Evolutionary conservation across 1,140 invertebrate genomes (phyloP).

Genomic region (Anoplophora glabripennis): DNA sequence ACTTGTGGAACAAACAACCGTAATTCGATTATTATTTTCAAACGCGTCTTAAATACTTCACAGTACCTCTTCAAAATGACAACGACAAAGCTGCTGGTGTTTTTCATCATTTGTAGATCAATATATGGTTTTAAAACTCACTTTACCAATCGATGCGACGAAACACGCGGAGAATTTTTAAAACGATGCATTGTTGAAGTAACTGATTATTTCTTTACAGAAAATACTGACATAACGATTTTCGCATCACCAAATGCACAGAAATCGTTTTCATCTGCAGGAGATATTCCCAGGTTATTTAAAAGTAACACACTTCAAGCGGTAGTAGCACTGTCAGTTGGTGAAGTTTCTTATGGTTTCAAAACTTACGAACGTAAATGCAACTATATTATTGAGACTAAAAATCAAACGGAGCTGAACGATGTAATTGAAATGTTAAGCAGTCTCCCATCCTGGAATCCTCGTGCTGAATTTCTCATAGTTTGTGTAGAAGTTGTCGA

Average conservation of each 20-base stretch:
- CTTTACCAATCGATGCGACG: too few species aligned
- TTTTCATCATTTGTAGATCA: too few species aligned
- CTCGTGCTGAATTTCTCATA: constrained; percentile 35
- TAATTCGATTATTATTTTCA: too few species aligned
- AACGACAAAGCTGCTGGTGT: too few species aligned
- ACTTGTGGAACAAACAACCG: too few species aligned
- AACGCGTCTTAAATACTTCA: too few species aligned
- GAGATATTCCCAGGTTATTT: neutral
- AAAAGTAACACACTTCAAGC: neutral
- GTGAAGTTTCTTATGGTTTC: neutral
- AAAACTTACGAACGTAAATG: neutral
- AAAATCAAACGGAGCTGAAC: constrained; percentile 15
- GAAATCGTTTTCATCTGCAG: neutral
- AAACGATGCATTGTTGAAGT: constrained; percentile 6
- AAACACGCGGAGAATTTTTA: neutral
- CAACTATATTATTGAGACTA: constrained; percentile 9
- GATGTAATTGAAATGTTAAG: neutral
- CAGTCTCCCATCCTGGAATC: constrained; percentile 30
- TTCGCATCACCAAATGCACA: neutral
- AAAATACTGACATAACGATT: neutral
- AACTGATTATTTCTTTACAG: neutral
- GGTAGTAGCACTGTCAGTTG: neutral
- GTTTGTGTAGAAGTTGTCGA: constrained; percentile 22
- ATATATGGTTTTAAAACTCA: too few species aligned
- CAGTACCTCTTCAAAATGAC: too few species aligned